phyloP scores from a whole-genome alignment of 1,140 invertebrate genomes.

The Nixonia krombeini region DNA sequence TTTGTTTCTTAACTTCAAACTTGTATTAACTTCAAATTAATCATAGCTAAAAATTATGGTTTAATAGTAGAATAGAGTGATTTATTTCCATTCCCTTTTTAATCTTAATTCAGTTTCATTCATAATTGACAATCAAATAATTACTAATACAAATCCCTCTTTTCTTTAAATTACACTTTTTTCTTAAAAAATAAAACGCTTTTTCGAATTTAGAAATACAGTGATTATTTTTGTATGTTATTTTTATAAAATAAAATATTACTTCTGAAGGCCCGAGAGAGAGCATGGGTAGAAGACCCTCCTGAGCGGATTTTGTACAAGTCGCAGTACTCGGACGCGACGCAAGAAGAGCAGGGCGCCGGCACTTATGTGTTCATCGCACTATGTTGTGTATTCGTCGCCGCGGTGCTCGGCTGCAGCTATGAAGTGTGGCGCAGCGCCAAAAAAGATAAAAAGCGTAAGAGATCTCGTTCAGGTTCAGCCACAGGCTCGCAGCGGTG shows the following conservation, averaged over 20 bases:
- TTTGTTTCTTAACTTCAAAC: no score
- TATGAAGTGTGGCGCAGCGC: slow-evolving; percentile 75
- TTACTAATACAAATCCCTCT: no score
- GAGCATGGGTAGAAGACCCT: slow-evolving; percentile 85
- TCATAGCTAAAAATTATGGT: no score
- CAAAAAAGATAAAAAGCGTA: slow-evolving; percentile 71
- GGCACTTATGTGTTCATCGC: slow-evolving; percentile 81
- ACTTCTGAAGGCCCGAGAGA: slow-evolving; percentile 76
- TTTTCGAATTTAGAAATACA: no score
- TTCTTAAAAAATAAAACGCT: no score
- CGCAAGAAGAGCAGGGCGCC: slow-evolving; percentile 82
- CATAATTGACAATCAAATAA: no score
- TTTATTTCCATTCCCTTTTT: no score
- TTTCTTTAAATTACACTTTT: no score
- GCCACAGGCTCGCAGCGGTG: slow-evolving; percentile 63
- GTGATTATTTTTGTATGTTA: not conserved
- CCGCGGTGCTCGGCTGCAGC: slow-evolving; percentile 76
- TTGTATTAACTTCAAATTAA: no score
- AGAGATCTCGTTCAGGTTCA: slow-evolving; percentile 46
- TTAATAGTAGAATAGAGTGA: no score
- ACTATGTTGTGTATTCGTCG: slow-evolving; percentile 78
- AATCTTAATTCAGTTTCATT: no score
- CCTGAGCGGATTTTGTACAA: slow-evolving; percentile 82
- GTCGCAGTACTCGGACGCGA: slow-evolving; percentile 78
- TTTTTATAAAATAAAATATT: not conserved